Evolutionary conservation across 2,888 invertebrate species (phyloP).

Genomic region (Nomada lathburiana): DNA sequence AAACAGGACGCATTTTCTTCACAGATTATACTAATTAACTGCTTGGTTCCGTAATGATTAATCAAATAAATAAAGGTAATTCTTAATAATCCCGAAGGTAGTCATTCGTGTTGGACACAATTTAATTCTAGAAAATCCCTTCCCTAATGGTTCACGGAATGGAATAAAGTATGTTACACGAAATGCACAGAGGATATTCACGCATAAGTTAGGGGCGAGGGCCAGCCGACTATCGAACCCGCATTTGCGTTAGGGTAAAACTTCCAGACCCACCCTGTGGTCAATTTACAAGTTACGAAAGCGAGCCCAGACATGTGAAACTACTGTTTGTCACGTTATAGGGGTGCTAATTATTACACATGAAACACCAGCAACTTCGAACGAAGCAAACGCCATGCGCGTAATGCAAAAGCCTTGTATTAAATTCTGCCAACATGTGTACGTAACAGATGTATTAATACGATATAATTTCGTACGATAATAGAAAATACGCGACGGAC

Average conservation of each 20-base stretch:
- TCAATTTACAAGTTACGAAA: slow-evolving; percentile 49
- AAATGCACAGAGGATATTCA: slow-evolving; percentile 36
- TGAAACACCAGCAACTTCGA: background rate
- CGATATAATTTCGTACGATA: too few species aligned
- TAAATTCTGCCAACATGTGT: too few species aligned
- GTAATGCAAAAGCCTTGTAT: background rate
- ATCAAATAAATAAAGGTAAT: too few species aligned
- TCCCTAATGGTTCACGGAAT: background rate
- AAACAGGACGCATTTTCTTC: too few species aligned
- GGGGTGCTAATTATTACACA: slow-evolving; percentile 29
- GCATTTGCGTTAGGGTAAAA: slow-evolving; percentile 28
- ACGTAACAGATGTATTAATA: too few species aligned
- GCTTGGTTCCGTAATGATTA: too few species aligned
- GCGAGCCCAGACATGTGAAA: slow-evolving; percentile 40
- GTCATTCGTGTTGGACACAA: background rate
- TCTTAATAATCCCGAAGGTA: too few species aligned
- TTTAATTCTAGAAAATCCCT: background rate
- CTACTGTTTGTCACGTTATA: slow-evolving; percentile 35
- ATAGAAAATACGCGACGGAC: too few species aligned
- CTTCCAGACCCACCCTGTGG: slow-evolving; percentile 24
- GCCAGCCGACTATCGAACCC: slow-evolving; percentile 31
- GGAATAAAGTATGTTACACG: background rate
- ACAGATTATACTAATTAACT: too few species aligned
- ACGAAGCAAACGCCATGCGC: too few species aligned
- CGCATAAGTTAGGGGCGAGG: background rate